These are phyloP conservation scores for Sinella curviseta DNA, from an alignment of 1,140 invertebrate species.

Conservation along the genomic window DNA sequence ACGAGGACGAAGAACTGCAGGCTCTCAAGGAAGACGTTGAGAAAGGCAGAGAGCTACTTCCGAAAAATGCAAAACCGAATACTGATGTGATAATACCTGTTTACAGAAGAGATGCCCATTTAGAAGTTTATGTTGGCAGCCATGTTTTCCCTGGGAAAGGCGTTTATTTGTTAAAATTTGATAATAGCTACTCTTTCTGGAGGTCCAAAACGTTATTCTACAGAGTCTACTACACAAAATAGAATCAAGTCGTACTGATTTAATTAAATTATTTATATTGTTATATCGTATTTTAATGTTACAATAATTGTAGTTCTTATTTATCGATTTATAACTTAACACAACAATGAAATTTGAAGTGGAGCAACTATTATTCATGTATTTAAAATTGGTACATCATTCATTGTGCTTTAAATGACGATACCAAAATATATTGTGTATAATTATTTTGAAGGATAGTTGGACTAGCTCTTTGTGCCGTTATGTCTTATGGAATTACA, in stretches of 20 bases:
- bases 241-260: conserved; percentile 56
- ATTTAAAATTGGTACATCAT: no score
- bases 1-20: conserved; percentile 73
- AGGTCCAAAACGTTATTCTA: conserved; percentile 98
- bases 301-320: neutral
- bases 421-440: no score
- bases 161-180: conserved; percentile 97
- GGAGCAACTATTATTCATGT: no score
- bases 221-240: conserved; percentile 92
- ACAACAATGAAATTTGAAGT: no score
- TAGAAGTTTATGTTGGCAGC: conserved; percentile 95
- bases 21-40: conserved; percentile 59
- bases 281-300: no score
- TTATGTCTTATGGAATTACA: no score
- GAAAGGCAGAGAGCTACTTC: conserved; percentile 63
- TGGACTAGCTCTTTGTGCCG: no score
- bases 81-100: conserved; percentile 67
- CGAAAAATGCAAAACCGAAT: conserved; percentile 52
- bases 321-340: neutral
- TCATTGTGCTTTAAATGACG: no score
- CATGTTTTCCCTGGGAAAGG: conserved; percentile 96
- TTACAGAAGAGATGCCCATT: conserved; percentile 91
- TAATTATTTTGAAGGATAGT: no score
- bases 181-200: conserved; percentile 99
- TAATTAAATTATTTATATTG: neutral